These are phyloP conservation scores for Brienomyrus brachyistius DNA, from an alignment of 2,113 vertebrate species.

Conservation along the genomic window DNA sequence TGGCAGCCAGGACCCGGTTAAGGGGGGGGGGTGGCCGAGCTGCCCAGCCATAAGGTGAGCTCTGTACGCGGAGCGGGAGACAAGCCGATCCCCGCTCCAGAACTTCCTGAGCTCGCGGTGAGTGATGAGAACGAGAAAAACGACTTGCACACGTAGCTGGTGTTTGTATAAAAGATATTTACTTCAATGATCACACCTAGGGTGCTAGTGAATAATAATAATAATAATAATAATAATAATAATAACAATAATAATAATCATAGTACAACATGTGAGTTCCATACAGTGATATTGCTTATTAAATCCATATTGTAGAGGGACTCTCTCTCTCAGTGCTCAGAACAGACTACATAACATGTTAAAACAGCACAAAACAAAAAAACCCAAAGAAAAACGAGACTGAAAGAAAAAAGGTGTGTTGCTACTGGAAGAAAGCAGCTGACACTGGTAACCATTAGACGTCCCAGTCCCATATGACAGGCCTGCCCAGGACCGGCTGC, in stretches of 20 bases:
- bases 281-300: conserved; percentile 91
- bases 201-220: conserved; percentile 81
- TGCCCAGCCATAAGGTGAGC: not conserved
- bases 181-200: conserved; percentile 95
- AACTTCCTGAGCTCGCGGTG: not conserved
- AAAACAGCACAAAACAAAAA: conserved; percentile 40
- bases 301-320: conserved; percentile 81
- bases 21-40: too few species aligned
- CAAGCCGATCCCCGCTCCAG: not conserved
- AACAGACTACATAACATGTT: conserved; percentile 66
- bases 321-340: conserved; percentile 83
- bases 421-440: not conserved
- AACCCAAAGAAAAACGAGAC: conserved; percentile 8
- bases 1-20: not conserved
- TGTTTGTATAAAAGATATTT: conserved; percentile 98
- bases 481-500: not conserved
- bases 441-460: not conserved
- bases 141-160: conserved; percentile 39
- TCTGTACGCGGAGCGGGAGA: not conserved
- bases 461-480: not conserved
- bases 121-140: not conserved
- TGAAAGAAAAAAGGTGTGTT: not conserved
- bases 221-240: conserved; percentile 55
- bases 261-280: conserved; percentile 74
- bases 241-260: conserved; percentile 65